Percentiles rank a stretch among this genome's conserved stretches.
Evolutionary conservation across 2,113 vertebrate species (phyloP).

Genomic region (Heteronetta atricapilla): DNA sequence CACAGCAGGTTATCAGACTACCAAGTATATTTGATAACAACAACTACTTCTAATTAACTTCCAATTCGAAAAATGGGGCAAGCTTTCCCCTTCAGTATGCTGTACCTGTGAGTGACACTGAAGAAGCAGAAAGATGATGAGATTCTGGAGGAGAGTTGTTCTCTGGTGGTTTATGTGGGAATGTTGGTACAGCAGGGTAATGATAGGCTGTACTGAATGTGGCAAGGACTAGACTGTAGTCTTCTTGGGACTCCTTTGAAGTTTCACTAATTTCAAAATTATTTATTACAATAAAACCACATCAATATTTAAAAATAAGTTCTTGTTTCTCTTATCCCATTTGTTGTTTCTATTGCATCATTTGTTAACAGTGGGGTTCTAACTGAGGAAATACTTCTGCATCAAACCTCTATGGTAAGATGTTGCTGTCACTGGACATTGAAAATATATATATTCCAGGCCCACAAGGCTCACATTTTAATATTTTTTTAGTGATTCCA

Average conservation of each 20-base stretch:
- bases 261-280: not conserved
- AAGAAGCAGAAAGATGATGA: not conserved
- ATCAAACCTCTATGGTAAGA: not conserved
- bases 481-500: not conserved
- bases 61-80: not conserved
- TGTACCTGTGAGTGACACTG: not conserved
- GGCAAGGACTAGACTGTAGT: not conserved
- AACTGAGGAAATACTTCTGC: not conserved
- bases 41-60: not conserved
- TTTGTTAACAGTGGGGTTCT: not conserved
- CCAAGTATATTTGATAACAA: not conserved
- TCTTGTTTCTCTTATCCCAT: not conserved
- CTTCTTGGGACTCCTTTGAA: not conserved
- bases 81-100: not conserved
- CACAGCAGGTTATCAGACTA: not conserved
- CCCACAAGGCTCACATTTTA: fast-evolving
- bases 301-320: not conserved
- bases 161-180: not conserved
- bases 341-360: not conserved
- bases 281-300: not conserved
- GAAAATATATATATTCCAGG: not conserved
- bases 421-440: not conserved
- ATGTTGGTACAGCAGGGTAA: not conserved
- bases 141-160: not conserved
- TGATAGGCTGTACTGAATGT: not conserved